Percentiles rank a stretch among this genome's conserved stretches.
phyloP scores from a whole-genome alignment of 2,888 invertebrate genomes.

The Hirtodrosophila alboralis region DNA sequence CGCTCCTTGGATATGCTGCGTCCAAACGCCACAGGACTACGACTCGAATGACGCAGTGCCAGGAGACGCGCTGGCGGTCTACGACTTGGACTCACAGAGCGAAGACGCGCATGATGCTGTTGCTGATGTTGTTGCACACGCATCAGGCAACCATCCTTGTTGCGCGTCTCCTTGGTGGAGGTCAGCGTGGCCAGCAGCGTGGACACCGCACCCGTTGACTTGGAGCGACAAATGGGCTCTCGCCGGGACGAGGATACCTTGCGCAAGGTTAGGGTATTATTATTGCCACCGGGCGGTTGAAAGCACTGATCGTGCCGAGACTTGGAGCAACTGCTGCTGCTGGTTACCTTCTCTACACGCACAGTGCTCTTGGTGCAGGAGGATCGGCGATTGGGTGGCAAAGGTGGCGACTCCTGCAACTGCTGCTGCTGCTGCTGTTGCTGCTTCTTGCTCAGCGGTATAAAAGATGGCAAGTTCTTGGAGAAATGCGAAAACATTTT shows the following conservation, averaged over 20 bases:
- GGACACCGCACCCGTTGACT: slow-evolving; percentile 82
- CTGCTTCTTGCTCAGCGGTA: slow-evolving; percentile 85
- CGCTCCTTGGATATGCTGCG: slow-evolving; percentile 86
- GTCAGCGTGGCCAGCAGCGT: slow-evolving; percentile 65
- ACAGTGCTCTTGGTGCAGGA: slow-evolving; percentile 86
- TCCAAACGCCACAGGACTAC: slow-evolving; percentile 84
- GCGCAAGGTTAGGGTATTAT: slow-evolving; percentile 82
- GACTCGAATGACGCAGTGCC: slow-evolving; percentile 81
- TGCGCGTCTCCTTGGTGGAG: slow-evolving; percentile 64
- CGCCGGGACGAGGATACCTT: slow-evolving; percentile 74
- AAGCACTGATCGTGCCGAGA: slow-evolving; percentile 83
- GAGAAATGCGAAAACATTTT: slow-evolving; percentile 87
- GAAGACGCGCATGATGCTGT: slow-evolving; percentile 66
- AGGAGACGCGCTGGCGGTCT: slow-evolving; percentile 58
- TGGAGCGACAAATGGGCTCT: slow-evolving; percentile 82
- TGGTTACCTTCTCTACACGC: slow-evolving; percentile 86
- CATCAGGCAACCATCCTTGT: slow-evolving; percentile 57
- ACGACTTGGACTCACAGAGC: slow-evolving; percentile 81
- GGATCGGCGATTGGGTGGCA: slow-evolving; percentile 91
- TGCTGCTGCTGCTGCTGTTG: slow-evolving; percentile 34
- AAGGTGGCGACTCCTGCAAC: slow-evolving; percentile 85
- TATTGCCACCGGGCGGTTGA: slow-evolving; percentile 78
- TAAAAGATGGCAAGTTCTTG: slow-evolving; percentile 86
- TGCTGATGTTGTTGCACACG: slow-evolving; percentile 72
- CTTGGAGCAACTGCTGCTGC: slow-evolving; percentile 61